Percentiles rank a stretch among this genome's conserved stretches.
These are phyloP conservation scores for Gymnorhina tibicen DNA, from an alignment of 2,113 vertebrate species.

Conservation along the genomic window DNA sequence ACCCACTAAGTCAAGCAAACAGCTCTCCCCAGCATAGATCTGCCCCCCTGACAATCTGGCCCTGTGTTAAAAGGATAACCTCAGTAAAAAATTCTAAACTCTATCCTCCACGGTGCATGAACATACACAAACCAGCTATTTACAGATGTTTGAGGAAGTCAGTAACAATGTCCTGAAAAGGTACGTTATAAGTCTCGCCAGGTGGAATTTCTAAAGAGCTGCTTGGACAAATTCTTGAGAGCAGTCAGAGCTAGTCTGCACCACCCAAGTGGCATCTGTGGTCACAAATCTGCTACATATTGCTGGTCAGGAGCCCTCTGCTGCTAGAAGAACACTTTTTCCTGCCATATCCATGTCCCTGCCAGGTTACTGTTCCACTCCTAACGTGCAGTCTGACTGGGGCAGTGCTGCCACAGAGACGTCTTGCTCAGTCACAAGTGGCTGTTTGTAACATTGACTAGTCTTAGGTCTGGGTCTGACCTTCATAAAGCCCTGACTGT, in stretches of 20 bases:
- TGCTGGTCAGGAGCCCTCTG: neutral
- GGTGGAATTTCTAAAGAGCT: constrained; percentile 55
- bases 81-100: constrained; percentile 46
- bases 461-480: neutral
- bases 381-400: neutral
- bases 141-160: constrained; percentile 35
- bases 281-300: neutral
- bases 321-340: neutral
- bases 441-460: neutral
- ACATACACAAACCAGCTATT: constrained; percentile 51
- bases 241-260: neutral
- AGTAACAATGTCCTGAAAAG: constrained; percentile 47
- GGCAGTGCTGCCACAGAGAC: neutral
- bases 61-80: constrained; percentile 44
- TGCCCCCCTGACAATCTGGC: constrained; percentile 9
- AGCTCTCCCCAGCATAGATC: neutral
- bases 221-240: constrained; percentile 24
- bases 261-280: constrained; percentile 44
- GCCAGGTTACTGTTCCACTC: neutral
- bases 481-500: neutral
- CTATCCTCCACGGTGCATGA: constrained; percentile 58
- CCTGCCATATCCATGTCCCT: neutral
- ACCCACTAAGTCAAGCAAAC: constrained; percentile 48
- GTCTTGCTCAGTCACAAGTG: neutral
- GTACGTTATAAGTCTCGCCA: neutral